These are phyloP conservation scores for Clarias pachynema DNA, from an alignment of 2,797 vertebrate genomes.

Conservation along the genomic window DNA sequence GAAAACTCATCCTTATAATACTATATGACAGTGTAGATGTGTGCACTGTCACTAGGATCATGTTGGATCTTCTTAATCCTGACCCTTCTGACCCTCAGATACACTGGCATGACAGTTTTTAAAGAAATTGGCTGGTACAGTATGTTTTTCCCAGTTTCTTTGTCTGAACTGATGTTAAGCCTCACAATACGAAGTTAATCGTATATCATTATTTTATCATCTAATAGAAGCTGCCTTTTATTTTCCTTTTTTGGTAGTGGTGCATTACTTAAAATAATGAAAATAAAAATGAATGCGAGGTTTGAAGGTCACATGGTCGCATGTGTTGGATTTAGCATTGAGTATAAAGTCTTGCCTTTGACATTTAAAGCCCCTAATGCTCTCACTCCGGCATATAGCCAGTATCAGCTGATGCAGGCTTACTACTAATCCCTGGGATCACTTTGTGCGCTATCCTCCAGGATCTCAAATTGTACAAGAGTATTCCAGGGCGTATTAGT, in stretches of 20 bases:
- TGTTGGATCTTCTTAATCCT: background rate
- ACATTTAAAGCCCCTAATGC: slow-evolving; percentile 20
- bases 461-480: background rate
- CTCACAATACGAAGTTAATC: background rate
- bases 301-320: background rate
- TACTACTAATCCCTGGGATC: slow-evolving; percentile 15
- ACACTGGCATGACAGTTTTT: background rate
- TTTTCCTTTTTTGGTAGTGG: background rate
- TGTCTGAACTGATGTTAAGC: background rate
- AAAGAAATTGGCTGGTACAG: background rate
- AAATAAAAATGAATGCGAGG: background rate
- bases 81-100: too few species aligned
- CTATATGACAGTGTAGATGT: background rate
- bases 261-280: background rate
- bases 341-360: slow-evolving; percentile 12
- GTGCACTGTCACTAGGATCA: background rate
- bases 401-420: slow-evolving; percentile 20
- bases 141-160: background rate
- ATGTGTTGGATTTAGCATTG: slow-evolving; percentile 14
- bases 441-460: background rate
- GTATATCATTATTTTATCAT: background rate
- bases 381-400: slow-evolving; percentile 16
- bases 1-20: background rate
- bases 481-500: background rate
- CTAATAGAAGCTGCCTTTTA: background rate